Percentiles rank a stretch among this genome's conserved stretches.
Evolutionary conservation across 2,797 vertebrate species (phyloP).

Genomic region (Semotilus atromaculatus): DNA sequence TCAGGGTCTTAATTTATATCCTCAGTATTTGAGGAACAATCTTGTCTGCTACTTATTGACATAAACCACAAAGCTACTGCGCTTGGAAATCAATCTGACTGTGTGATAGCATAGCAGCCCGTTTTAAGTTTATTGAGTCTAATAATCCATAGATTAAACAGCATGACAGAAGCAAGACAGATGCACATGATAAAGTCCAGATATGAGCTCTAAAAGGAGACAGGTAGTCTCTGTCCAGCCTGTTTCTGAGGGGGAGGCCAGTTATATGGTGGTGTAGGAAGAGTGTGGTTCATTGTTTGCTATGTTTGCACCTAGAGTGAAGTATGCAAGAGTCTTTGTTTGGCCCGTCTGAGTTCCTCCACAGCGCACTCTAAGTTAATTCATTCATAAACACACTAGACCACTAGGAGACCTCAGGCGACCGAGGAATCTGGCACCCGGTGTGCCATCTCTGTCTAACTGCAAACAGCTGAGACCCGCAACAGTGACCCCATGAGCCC

Average conservation of each 20-base stretch:
- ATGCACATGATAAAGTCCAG: conserved; percentile 19
- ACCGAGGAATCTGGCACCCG: conserved; percentile 41
- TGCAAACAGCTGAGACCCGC: conserved; percentile 46
- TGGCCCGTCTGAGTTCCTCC: conserved; percentile 53
- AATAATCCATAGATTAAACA: conserved; percentile 8
- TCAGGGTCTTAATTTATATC: not conserved
- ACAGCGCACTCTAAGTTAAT: conserved; percentile 43
- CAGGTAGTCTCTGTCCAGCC: conserved; percentile 15
- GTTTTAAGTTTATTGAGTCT: conserved; percentile 24
- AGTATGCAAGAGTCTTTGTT: conserved; percentile 58
- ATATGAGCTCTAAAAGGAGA: conserved; percentile 24
- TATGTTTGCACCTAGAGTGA: conserved; percentile 20
- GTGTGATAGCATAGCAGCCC: not conserved
- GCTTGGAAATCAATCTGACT: conserved; percentile 26
- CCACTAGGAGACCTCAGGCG: not conserved
- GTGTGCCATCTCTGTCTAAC: conserved; percentile 33
- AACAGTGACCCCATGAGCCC: conserved; percentile 34
- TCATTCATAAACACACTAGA: conserved; percentile 56
- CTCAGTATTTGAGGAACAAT: not conserved
- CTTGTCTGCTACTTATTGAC: not conserved
- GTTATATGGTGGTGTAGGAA: not conserved
- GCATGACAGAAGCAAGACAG: not conserved
- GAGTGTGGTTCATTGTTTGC: conserved; percentile 33
- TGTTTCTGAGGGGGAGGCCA: not conserved
- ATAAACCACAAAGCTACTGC: not conserved